Conservation (phyloP, 2,113 vertebrate species). For the Scopus umbretta region DNA sequence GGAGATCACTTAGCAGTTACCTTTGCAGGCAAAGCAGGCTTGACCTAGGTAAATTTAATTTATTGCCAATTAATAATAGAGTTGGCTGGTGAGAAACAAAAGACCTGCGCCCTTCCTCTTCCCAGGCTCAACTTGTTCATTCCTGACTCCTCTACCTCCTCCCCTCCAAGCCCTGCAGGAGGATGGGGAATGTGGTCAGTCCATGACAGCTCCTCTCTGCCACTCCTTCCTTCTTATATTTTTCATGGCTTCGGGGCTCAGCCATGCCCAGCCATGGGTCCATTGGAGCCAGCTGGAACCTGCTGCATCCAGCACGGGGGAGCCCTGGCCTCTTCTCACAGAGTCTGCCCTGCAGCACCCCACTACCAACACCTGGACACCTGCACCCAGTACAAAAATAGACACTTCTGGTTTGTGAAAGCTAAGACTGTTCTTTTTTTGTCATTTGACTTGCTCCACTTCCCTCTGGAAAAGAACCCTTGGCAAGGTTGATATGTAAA, state of each 20-base stretch:
- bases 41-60: neutral
- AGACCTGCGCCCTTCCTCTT: neutral
- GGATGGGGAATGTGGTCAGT: neutral
- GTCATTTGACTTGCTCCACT: neutral
- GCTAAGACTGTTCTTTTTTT: neutral
- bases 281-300: too few relatives aligned
- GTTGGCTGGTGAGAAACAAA: neutral
- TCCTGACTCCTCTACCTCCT: neutral
- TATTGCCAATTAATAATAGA: neutral
- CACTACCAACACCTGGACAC: neutral
- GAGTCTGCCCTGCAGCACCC: too few relatives aligned
- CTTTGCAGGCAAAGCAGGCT: neutral
- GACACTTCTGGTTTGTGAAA: neutral
- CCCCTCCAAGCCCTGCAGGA: rapidly evolving
- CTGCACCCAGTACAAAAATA: rapidly evolving
- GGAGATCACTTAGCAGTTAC: neutral
- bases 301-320: too few relatives aligned
- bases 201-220: neutral
- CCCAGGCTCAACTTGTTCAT: neutral
- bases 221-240: neutral
- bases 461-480: neutral
- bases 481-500: neutral
- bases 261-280: neutral
- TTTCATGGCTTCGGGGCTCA: neutral
- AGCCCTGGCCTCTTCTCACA: neutral